Evolutionary conservation across 2,888 invertebrate genomes (phyloP).

Genomic region (Paralinhomoeus sp.): DNA sequence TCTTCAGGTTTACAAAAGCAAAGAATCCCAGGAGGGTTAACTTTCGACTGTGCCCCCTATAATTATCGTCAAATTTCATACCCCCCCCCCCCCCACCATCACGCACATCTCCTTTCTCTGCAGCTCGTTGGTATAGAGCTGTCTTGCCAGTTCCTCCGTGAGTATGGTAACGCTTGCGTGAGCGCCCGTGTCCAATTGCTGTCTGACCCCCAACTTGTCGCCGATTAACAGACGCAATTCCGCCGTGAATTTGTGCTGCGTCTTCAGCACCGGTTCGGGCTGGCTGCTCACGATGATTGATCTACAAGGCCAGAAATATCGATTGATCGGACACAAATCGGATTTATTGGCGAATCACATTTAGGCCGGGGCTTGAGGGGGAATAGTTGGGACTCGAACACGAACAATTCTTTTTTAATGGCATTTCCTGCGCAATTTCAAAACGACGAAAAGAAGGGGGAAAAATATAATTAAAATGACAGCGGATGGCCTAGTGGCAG

Average conservation of each 20-base stretch:
- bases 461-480: not conserved
- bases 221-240: conserved; percentile 31
- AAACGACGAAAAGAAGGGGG: not conserved
- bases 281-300: conserved; percentile 33
- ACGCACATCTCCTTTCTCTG: not conserved
- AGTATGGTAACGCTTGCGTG: conserved; percentile 23
- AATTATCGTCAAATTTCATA: no score
- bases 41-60: no score
- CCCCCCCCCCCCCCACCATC: no score
- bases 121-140: conserved; percentile 3
- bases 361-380: no score
- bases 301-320: conserved; percentile 15
- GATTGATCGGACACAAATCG: no score
- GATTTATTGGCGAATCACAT: no score
- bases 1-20: no score
- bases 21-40: no score
- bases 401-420: no score
- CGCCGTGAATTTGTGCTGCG: conserved; percentile 31
- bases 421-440: no score
- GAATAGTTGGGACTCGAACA: no score
- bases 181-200: conserved; percentile 23
- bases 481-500: no score
- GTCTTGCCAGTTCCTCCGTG: conserved; percentile 21
- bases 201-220: conserved; percentile 27
- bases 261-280: conserved; percentile 34